phyloP scores from a whole-genome alignment of 2,113 vertebrate genomes.

The Piprites chloris region DNA sequence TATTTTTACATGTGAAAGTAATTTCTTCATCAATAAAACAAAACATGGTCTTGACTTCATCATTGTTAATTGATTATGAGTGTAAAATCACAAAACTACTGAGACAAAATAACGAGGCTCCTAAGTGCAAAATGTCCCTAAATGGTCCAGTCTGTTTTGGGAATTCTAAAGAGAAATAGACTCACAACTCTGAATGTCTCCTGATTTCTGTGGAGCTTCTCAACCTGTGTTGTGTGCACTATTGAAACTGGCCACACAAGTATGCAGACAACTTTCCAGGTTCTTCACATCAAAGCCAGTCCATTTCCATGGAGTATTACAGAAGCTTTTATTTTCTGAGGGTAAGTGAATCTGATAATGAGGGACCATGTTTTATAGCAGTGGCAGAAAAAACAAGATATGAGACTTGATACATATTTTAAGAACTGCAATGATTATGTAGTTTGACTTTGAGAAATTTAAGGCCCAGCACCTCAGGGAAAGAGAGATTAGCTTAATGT shows the following conservation, averaged over 20 bases:
- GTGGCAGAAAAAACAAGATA: neutral
- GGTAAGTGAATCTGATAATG: neutral
- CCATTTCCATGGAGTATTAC: neutral
- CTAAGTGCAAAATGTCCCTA: neutral
- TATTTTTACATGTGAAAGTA: neutral
- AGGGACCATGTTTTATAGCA: neutral
- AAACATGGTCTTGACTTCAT: neutral
- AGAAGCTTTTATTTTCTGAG: neutral
- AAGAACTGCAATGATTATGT: neutral
- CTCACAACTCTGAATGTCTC: neutral
- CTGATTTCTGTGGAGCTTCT: neutral
- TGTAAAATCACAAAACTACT: neutral
- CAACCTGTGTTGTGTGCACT: neutral
- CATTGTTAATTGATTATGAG: neutral
- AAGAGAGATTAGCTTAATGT: neutral
- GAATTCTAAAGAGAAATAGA: neutral
- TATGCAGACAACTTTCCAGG: neutral
- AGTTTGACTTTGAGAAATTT: neutral
- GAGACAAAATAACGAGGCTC: neutral
- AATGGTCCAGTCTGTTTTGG: neutral
- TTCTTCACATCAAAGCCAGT: neutral
- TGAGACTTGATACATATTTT: neutral
- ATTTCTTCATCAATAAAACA: neutral
- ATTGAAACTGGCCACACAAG: neutral
- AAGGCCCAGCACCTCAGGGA: neutral